phyloP scores from a whole-genome alignment of 1,140 invertebrate species.

The Panagrolaimus sp. region DNA sequence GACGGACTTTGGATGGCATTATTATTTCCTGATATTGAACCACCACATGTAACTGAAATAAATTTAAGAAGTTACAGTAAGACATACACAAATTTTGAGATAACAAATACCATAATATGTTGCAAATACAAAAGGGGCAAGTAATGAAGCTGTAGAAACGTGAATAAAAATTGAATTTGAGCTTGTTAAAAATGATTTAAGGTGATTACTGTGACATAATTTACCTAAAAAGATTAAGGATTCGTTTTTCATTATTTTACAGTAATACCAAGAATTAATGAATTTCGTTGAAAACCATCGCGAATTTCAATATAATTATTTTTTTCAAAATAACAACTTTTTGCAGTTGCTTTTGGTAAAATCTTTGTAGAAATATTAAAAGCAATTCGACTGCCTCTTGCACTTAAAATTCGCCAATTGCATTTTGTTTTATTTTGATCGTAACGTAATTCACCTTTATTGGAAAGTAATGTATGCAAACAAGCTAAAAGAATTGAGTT shows the following conservation, averaged over 20 bases:
- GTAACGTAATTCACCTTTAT: slow-evolving; percentile 73
- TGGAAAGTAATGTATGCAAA: slow-evolving; percentile 83
- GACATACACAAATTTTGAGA: too few species aligned
- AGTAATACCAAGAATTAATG: slow-evolving; percentile 68
- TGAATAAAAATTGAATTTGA: neutral
- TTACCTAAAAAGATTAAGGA: neutral
- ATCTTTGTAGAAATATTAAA: slow-evolving; percentile 78
- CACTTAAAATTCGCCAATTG: slow-evolving; percentile 92
- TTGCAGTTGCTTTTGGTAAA: slow-evolving; percentile 85
- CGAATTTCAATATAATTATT: slow-evolving; percentile 60
- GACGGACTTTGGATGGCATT: slow-evolving; percentile 87
- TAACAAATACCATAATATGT: neutral
- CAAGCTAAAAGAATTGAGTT: slow-evolving; percentile 68
- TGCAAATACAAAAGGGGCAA: slow-evolving; percentile 12
- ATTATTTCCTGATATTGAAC: slow-evolving; percentile 69
- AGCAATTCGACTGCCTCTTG: slow-evolving; percentile 86
- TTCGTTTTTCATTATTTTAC: slow-evolving; percentile 56
- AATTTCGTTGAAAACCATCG: neutral
- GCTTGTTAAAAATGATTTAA: neutral
- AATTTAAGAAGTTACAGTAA: neutral
- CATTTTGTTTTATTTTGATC: slow-evolving; percentile 71
- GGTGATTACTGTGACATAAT: neutral
- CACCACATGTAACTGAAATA: slow-evolving; percentile 80
- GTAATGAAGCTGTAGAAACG: neutral
- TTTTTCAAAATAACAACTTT: slow-evolving; percentile 73